phyloP scores from a whole-genome alignment of 1,140 invertebrate species.

The Chlorops oryzae region DNA sequence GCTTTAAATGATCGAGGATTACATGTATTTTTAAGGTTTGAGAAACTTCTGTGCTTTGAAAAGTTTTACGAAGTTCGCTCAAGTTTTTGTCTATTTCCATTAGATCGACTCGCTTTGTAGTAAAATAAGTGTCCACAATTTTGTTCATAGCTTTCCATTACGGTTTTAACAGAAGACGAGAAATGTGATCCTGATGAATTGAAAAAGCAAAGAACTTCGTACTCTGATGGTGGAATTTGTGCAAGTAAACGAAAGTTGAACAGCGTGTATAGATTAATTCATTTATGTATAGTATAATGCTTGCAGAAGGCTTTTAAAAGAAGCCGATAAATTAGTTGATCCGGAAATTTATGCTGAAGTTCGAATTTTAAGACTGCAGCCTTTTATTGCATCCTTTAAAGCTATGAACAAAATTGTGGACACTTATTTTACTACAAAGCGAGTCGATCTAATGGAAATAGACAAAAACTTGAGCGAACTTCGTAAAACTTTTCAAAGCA shows the following conservation, averaged over 20 bases:
- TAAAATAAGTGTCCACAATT: too few relatives aligned
- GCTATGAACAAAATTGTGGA: not conserved
- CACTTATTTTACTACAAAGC: too few relatives aligned
- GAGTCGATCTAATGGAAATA: too few relatives aligned
- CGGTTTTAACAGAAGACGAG: not conserved
- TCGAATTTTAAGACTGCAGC: not conserved
- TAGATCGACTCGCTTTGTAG: too few relatives aligned
- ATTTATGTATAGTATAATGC: slow-evolving; percentile 5
- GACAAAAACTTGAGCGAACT: too few relatives aligned
- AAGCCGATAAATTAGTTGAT: not conserved
- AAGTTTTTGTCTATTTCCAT: too few relatives aligned
- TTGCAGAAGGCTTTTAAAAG: slow-evolving; percentile 14
- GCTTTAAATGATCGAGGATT: too few relatives aligned
- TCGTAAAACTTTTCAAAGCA: too few relatives aligned
- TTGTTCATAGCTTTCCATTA: not conserved
- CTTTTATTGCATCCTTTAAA: not conserved
- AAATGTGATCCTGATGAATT: not conserved
- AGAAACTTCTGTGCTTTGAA: too few relatives aligned
- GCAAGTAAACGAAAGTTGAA: not conserved
- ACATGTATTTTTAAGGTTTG: too few relatives aligned
- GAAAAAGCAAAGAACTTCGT: not conserved
- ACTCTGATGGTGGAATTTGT: not conserved
- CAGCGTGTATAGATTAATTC: not conserved
- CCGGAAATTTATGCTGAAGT: not conserved
- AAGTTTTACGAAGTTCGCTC: too few relatives aligned